Percentiles rank a stretch among this genome's conserved stretches.
phyloP scores from a whole-genome alignment of 2,113 vertebrate species.

The Anoplopoma fimbria region DNA sequence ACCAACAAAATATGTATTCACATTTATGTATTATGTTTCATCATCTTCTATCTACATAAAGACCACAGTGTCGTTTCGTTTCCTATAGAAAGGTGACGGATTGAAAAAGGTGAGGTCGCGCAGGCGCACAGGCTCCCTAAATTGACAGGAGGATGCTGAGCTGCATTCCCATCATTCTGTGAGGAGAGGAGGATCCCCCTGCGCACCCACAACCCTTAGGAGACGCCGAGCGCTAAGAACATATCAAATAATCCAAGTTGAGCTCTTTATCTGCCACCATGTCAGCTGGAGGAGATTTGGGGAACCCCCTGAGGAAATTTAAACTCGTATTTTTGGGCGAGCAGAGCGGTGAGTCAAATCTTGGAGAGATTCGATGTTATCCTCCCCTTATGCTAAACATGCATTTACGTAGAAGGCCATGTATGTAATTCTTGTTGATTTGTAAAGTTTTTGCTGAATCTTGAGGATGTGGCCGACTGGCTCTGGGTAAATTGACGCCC shows the following conservation, averaged over 20 bases:
- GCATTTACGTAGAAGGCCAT: slow-evolving; percentile 59
- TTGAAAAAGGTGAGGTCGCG: slow-evolving; percentile 82
- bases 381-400: slow-evolving; percentile 52
- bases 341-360: slow-evolving; percentile 91
- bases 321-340: slow-evolving; percentile 96
- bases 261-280: slow-evolving; percentile 81
- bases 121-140: slow-evolving; percentile 76
- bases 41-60: not conserved
- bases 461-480: not conserved
- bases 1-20: too few species aligned
- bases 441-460: slow-evolving; percentile 36
- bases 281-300: slow-evolving; percentile 93
- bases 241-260: slow-evolving; percentile 56
- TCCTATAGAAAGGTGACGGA: slow-evolving; percentile 64
- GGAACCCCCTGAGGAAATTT: slow-evolving; percentile 96
- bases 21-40: not conserved
- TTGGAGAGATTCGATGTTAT: slow-evolving; percentile 45
- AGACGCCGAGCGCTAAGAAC: slow-evolving; percentile 63
- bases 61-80: not conserved
- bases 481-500: slow-evolving; percentile 27
- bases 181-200: slow-evolving; percentile 77
- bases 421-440: slow-evolving; percentile 43
- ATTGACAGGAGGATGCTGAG: slow-evolving; percentile 82
- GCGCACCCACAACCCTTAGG: slow-evolving; percentile 65
- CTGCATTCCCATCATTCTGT: slow-evolving; percentile 84